Evolutionary conservation across 2,113 vertebrate species (phyloP).

Genomic region (Cynoglossus semilaevis): DNA sequence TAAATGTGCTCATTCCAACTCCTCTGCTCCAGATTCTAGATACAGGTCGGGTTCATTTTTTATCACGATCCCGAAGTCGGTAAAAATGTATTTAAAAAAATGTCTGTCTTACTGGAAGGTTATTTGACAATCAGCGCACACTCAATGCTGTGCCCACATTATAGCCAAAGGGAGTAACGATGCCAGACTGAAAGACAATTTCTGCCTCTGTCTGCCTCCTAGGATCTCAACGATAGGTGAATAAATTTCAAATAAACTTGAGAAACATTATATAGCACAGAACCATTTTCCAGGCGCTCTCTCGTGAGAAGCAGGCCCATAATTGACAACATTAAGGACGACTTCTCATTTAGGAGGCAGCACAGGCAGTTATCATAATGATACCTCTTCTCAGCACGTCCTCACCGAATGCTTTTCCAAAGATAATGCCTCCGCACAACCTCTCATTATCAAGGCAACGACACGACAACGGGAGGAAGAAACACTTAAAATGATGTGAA

Average conservation of each 20-base stretch:
- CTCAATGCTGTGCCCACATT: background rate
- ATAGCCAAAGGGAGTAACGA: background rate
- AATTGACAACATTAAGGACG: slow-evolving; percentile 47
- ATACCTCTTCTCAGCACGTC: slow-evolving; percentile 52
- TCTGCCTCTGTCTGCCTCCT: slow-evolving; percentile 6
- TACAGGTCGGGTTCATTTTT: background rate
- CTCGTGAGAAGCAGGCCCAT: slow-evolving; percentile 24
- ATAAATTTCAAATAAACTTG: slow-evolving; percentile 22
- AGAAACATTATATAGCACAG: slow-evolving; percentile 16
- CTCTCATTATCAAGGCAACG: slow-evolving; percentile 64
- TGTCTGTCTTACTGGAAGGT: background rate
- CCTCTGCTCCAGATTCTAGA: background rate
- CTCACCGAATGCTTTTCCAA: slow-evolving; percentile 43
- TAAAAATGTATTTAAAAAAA: background rate
- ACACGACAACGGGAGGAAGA: slow-evolving; percentile 40
- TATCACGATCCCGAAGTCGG: background rate
- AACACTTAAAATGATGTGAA: slow-evolving; percentile 53
- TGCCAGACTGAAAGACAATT: background rate
- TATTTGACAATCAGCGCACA: slow-evolving; percentile 2
- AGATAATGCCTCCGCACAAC: slow-evolving; percentile 51
- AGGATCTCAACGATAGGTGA: slow-evolving; percentile 21
- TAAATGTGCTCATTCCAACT: slow-evolving; percentile 1
- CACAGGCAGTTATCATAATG: slow-evolving; percentile 55
- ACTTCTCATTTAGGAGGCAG: slow-evolving; percentile 47
- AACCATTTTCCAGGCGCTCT: slow-evolving; percentile 24